phyloP scores from a whole-genome alignment of 2,113 vertebrate genomes.

The Zeus faber region DNA sequence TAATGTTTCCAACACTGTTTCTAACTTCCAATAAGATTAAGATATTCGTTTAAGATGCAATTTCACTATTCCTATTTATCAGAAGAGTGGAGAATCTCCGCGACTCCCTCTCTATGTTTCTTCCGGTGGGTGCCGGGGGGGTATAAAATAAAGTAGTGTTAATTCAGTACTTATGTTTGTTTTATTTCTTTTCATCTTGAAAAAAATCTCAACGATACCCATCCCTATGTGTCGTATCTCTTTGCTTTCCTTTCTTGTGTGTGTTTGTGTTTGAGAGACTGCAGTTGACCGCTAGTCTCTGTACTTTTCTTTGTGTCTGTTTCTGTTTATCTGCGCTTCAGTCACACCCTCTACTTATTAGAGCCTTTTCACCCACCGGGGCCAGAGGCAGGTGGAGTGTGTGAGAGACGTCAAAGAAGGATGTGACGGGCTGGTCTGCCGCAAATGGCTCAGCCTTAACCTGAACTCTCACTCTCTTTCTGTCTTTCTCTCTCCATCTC shows the following conservation, averaged over 20 bases:
- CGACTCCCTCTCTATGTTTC: too few species aligned
- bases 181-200: too few species aligned
- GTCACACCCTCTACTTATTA: slow-evolving; percentile 64
- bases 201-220: too few species aligned
- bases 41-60: too few species aligned
- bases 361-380: slow-evolving; percentile 62
- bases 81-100: too few species aligned
- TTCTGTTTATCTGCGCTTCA: slow-evolving; percentile 9
- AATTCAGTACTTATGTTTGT: too few species aligned
- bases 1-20: too few species aligned
- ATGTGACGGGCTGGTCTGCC: slow-evolving; percentile 55
- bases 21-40: too few species aligned
- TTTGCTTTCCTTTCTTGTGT: slow-evolving; percentile 22
- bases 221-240: slow-evolving; percentile 16
- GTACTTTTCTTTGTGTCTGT: slow-evolving; percentile 3
- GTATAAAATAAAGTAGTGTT: too few species aligned
- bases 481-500: slow-evolving; percentile 11
- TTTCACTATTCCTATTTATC: too few species aligned
- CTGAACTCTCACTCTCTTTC: slow-evolving; percentile 43
- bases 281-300: neutral
- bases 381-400: slow-evolving; percentile 46
- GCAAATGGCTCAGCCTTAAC: slow-evolving; percentile 53
- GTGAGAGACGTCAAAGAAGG: slow-evolving; percentile 48
- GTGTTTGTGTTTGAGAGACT: slow-evolving; percentile 5
- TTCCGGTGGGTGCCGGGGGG: too few species aligned